A percentile compares a stretch with the other conserved stretches of the same genome.
Evolutionary conservation across 2,888 invertebrate species (phyloP).

Genomic region (Sisyra nigra): DNA sequence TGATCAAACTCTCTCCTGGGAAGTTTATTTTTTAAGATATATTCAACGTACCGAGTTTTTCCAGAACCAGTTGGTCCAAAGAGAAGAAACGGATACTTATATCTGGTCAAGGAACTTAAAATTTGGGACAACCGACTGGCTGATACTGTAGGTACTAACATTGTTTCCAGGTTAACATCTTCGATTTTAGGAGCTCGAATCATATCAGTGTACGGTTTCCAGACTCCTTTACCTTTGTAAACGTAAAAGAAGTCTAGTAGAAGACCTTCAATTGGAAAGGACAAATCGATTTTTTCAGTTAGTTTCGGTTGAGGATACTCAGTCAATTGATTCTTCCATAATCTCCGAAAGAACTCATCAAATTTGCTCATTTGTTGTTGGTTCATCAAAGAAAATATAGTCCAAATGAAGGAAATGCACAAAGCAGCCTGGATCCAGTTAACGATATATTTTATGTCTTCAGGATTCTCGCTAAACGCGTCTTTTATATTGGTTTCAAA

Average conservation of each 20-base stretch:
- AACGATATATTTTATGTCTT: slow-evolving; percentile 49
- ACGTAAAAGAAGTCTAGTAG: slow-evolving; percentile 71
- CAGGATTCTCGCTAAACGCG: slow-evolving; percentile 43
- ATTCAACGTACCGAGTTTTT: slow-evolving; percentile 67
- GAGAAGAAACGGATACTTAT: slow-evolving; percentile 48
- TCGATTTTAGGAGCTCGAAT: slow-evolving; percentile 45
- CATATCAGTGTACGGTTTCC: slow-evolving; percentile 75
- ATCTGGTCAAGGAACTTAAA: slow-evolving; percentile 56
- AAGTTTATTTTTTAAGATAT: slow-evolving; percentile 48
- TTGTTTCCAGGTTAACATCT: slow-evolving; percentile 46
- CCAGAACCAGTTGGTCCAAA: slow-evolving; percentile 79
- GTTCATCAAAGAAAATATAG: slow-evolving; percentile 67
- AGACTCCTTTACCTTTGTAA: slow-evolving; percentile 67
- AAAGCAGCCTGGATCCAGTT: slow-evolving; percentile 65
- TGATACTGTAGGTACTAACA: slow-evolving; percentile 74
- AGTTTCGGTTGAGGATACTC: slow-evolving; percentile 38
- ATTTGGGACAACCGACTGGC: slow-evolving; percentile 65
- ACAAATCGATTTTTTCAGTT: slow-evolving; percentile 42
- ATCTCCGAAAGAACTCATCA: slow-evolving; percentile 42
- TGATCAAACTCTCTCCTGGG: slow-evolving; percentile 54
- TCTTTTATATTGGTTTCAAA: slow-evolving; percentile 64
- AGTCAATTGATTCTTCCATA: slow-evolving; percentile 30
- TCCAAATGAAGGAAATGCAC: slow-evolving; percentile 66
- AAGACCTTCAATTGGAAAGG: slow-evolving; percentile 59
- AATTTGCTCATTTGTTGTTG: slow-evolving; percentile 51